Evolutionary conservation across 2,888 invertebrate genomes (phyloP).

Genomic region (Cantharis rufa): DNA sequence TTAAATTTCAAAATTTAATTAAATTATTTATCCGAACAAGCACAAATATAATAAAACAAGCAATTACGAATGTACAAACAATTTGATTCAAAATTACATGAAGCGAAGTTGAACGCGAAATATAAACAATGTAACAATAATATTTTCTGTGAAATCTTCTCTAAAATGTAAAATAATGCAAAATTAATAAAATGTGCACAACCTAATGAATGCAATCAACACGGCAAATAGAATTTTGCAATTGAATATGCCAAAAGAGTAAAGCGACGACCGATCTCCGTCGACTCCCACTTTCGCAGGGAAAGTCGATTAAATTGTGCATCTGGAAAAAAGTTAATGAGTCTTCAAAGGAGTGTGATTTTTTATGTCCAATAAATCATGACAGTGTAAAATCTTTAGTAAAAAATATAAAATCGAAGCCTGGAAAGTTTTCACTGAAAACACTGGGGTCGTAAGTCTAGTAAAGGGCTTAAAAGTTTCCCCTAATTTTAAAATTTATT

Average conservation of each 20-base stretch:
- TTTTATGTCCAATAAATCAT: not conserved
- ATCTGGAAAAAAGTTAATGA: not conserved
- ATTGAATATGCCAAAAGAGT: not conserved
- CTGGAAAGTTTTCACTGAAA: not conserved
- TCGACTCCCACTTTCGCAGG: not conserved
- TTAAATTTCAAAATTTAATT: not conserved
- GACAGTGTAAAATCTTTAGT: not conserved
- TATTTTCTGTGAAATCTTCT: not conserved
- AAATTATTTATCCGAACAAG: not conserved
- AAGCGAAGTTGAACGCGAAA: not conserved
- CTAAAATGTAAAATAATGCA: not conserved
- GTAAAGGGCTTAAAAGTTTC: not conserved
- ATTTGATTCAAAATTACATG: not conserved
- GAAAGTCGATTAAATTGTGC: not conserved
- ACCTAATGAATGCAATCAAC: not conserved
- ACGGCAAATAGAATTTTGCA: not conserved
- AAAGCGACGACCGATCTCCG: not conserved
- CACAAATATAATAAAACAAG: conserved; percentile 3
- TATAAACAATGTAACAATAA: not conserved
- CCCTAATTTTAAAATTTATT: not conserved
- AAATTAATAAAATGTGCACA: not conserved
- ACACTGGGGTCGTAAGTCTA: not conserved
- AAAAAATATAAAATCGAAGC: not conserved
- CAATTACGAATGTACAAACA: not conserved
- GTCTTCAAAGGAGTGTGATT: not conserved